Base-by-base conservation (phyloP, 2,888 invertebrate genomes). In the Endomychus coccineus region DNA sequence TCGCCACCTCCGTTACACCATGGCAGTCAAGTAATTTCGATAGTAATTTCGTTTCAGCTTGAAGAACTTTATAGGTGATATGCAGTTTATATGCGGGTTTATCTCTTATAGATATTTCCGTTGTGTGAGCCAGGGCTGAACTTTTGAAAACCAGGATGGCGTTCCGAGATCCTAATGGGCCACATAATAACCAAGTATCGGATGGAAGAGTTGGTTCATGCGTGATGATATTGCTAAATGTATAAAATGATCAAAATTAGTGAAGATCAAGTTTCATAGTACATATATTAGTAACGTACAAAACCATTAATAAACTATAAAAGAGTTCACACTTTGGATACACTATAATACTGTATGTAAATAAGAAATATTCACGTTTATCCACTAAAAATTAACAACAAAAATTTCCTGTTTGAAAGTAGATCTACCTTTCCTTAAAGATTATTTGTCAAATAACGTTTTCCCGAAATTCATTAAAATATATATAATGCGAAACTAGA, bases 41-140 rank as follows among this genome's bases (percentile, higher is more conserved):
- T 30, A 88, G 69, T 22, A 88, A 71, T 61, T 82, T 85, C 0
- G 87, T 85, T 64, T 88, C 87, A 4, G 86, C 83, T 63, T 87
- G 85, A 44, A 81, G 75, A 44, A 65, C 66, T 63, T 85, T 87
- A 64, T 85, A 88, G 1, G 82, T 81, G 56, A 86, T 79, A 56
- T 81, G 80, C 16, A 87, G 69, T 36, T 76, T 66, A 27, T 73
- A 67, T 2, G 78, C 83, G 3, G 83, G 83, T 73, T 80, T 80
- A 45, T 71, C 54, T 33, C 56, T 56, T 39, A 62, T 57, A 14
- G 58, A 49, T 16, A 44, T 24, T 22, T 59, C 59, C 4, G 54
- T 50, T 1, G 59, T 45, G 41, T 59, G 58, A 1, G 77, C 78
- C 43, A 79, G 64, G 27, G 77, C 77, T 45, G 75, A 74, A 51